phyloP scores from a whole-genome alignment of 1,140 invertebrate species.

The Heliconius hewitsoni region DNA sequence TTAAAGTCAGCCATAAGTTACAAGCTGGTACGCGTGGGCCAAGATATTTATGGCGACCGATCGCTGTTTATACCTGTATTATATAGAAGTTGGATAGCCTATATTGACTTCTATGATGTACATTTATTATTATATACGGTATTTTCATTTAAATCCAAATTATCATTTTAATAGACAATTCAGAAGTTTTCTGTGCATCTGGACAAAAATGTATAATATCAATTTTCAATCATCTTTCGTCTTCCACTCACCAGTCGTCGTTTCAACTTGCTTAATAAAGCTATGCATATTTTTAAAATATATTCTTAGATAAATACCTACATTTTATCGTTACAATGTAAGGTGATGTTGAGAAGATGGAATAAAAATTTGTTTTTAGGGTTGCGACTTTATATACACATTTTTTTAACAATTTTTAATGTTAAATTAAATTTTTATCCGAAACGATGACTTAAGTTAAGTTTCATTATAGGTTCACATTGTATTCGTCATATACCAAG shows the following conservation, averaged over 20 bases:
- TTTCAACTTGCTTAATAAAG: neutral
- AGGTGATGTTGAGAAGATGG: neutral
- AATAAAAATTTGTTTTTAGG: neutral
- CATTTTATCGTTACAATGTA: neutral
- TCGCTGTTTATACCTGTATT: neutral
- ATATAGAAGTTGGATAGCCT: neutral
- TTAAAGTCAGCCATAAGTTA: slow-evolving; percentile 7
- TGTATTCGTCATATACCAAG: no score
- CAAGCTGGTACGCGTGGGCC: slow-evolving; percentile 6
- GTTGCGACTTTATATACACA: neutral
- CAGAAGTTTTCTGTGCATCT: no score
- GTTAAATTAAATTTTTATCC: no score
- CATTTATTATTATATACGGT: no score
- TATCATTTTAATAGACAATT: no score
- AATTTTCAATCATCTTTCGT: no score
- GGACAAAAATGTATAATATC: no score
- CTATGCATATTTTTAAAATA: neutral
- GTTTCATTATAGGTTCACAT: no score
- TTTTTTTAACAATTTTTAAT: neutral
- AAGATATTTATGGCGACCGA: neutral
- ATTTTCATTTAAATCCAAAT: no score
- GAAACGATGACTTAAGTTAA: no score
- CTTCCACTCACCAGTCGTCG: no score
- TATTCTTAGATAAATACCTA: neutral
- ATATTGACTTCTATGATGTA: neutral